Base-by-base conservation (phyloP, 1,140 invertebrate species). In the Hylyphantes graminicola region DNA sequence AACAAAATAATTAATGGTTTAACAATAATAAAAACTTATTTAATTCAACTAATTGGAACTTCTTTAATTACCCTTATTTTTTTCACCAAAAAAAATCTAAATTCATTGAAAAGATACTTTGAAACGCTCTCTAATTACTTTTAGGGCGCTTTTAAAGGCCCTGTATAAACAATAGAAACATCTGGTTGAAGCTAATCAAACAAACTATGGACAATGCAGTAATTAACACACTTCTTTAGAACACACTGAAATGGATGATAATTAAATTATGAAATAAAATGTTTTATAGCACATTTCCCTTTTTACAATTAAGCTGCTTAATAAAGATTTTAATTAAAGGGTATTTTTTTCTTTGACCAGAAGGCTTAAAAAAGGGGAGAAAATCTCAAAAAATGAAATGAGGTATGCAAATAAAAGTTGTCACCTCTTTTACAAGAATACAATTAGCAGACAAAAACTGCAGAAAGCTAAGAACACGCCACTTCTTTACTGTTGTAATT, bases 261-360 rank as follows among this genome's bases (percentile, higher is more conserved):
- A 83, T 83, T 74, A 83, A 83, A 83, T 83, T 83, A 83, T 83
- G 61, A 83, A 83, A 83, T 83, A 61, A 83, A 83, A 83, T 83
- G 80, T 75, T 83, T 83, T 83, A 83, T 83, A 55, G 59, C 51
- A 15, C 19, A 19, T 67, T 75, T 70, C 65, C 35, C 48, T 53
- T 50, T 55, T 59, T 53, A 53, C 61, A 83, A 83, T 83, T 83
- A 83, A 75, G 70, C 72, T 65, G 7, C 70, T 83, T 83, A 83
- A 83, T 83, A 75, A 83, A 83, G 80, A 83, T 74, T 54, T 83
- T 83, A 83, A 83, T 83, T 83, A 83, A 61, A 57, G 19, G 51
- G 50, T 63, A 21, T 19, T 83, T 75, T 75, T 83, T 83, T 35
- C 61, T 65, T 81, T 15, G 3, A 78, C 13, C 19, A 21, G n/a